phyloP scores from a whole-genome alignment of 2,113 vertebrate species.

The Ariopsis seemanni region DNA sequence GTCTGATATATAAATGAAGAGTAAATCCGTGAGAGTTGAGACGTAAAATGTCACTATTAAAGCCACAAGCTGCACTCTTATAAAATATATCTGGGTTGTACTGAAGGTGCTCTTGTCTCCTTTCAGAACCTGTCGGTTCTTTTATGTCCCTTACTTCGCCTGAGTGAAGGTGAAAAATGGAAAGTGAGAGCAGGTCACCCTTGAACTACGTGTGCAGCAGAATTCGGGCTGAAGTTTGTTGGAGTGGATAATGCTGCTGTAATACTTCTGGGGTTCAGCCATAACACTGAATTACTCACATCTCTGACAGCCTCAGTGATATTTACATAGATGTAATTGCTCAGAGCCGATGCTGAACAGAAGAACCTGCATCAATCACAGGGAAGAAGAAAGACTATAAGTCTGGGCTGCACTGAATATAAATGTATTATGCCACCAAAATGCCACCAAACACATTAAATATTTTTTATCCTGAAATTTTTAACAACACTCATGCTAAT shows the following conservation, averaged over 20 bases:
- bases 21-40: constrained; percentile 51
- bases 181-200: constrained; percentile 51
- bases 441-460: not conserved
- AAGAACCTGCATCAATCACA: constrained; percentile 24
- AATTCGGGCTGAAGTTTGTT: constrained; percentile 42
- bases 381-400: not conserved
- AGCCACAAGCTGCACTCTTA: constrained; percentile 42
- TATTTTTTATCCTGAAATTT: not conserved
- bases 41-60: constrained; percentile 65
- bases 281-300: constrained; percentile 34
- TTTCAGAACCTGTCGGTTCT: constrained; percentile 49
- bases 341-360: constrained; percentile 42
- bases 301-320: constrained; percentile 33
- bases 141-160: constrained; percentile 43
- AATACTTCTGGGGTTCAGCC: constrained; percentile 28
- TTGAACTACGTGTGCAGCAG: constrained; percentile 24
- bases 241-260: constrained; percentile 42
- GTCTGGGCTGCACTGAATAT: not conserved
- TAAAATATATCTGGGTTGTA: constrained; percentile 46
- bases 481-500: not conserved
- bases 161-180: constrained; percentile 58
- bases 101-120: constrained; percentile 44
- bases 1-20: constrained; percentile 53
- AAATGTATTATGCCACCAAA: not conserved
- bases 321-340: constrained; percentile 58